These are phyloP conservation scores for Leptatherina wallacei DNA, from an alignment of 2,797 vertebrate genomes.

Conservation along the genomic window DNA sequence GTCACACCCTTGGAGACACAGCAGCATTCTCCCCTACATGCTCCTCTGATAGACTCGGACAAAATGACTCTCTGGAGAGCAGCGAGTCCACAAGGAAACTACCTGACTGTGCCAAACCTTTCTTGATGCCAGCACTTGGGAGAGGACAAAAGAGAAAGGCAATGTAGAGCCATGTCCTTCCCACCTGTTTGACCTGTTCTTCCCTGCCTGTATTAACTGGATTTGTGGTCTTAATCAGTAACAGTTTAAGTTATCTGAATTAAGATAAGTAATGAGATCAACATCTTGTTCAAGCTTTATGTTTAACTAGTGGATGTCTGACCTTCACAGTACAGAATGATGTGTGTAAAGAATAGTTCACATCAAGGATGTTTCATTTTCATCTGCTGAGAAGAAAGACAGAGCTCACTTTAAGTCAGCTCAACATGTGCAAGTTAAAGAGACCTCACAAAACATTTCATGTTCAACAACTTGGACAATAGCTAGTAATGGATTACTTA, in stretches of 20 bases:
- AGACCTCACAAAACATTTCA: background rate
- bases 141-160: slow-evolving; percentile 52
- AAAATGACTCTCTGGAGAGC: slow-evolving; percentile 56
- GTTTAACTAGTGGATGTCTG: background rate
- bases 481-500: background rate
- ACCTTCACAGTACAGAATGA: background rate
- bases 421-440: background rate
- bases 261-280: slow-evolving; percentile 5
- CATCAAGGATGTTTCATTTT: background rate
- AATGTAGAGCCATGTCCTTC: slow-evolving; percentile 33
- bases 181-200: slow-evolving; percentile 29
- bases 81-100: slow-evolving; percentile 61
- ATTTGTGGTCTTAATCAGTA: slow-evolving; percentile 5
- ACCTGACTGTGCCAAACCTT: slow-evolving; percentile 69
- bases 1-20: slow-evolving; percentile 89
- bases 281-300: background rate
- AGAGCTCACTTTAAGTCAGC: slow-evolving; percentile 2
- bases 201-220: slow-evolving; percentile 1
- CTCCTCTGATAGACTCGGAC: slow-evolving; percentile 69
- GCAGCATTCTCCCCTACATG: slow-evolving; percentile 61
- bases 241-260: background rate
- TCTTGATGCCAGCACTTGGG: slow-evolving; percentile 56
- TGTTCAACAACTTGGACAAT: background rate
- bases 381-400: background rate
- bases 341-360: background rate